phyloP scores from a whole-genome alignment of 2,113 vertebrate species.

The Rhinichthys klamathensis region DNA sequence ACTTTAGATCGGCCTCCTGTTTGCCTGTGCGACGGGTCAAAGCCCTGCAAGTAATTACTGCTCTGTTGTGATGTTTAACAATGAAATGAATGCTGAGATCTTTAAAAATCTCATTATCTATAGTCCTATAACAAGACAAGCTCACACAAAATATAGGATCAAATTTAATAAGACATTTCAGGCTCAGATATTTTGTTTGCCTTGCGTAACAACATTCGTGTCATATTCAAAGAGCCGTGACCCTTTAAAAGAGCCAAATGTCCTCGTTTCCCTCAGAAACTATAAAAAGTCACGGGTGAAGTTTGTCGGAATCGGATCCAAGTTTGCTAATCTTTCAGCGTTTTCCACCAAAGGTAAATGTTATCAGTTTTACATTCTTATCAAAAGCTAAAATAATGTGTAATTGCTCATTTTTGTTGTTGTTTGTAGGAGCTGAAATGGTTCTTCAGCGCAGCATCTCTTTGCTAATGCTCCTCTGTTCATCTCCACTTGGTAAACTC shows the following conservation, averaged over 20 bases:
- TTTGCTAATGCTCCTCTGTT: not conserved
- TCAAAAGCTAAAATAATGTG: not conserved
- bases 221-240: not conserved
- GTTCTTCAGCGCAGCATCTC: not conserved
- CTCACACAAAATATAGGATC: not conserved
- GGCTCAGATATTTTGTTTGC: not conserved
- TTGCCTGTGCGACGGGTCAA: not conserved
- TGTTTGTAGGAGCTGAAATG: constrained; percentile 10
- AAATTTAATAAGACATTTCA: not conserved
- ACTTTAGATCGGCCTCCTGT: not conserved
- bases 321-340: not conserved
- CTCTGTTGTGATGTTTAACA: not conserved
- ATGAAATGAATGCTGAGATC: not conserved
- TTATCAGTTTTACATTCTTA: not conserved
- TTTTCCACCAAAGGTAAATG: not conserved
- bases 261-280: not conserved
- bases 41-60: not conserved
- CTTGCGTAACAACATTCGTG: not conserved
- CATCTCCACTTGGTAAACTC: not conserved
- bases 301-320: not conserved
- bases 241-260: not conserved
- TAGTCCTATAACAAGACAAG: not conserved
- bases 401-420: not conserved
- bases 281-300: not conserved
- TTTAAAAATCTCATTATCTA: not conserved